Evolutionary conservation across 2,113 vertebrate genomes (phyloP), one percentile per base, ranked within the genome.

Genomic region (Ophiodon elongatus): DNA sequence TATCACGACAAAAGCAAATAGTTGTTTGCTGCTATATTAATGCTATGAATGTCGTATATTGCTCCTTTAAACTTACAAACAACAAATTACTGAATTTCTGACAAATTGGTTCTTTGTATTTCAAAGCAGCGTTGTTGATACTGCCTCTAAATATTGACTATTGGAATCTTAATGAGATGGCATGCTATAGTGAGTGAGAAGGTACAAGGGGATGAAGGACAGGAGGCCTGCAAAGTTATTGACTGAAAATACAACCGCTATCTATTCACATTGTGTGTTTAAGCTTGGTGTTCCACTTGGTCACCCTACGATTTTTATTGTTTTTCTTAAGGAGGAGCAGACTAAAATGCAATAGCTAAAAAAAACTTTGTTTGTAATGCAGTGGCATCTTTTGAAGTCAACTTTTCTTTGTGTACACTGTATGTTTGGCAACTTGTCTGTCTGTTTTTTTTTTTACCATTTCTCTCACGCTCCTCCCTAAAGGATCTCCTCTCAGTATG

Each of bases 401-500:
- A 62, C 8, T 10, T 57, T 62, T 68, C 57, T 86, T 59, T 79
- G 57, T 78, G 31, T 70, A 27, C 2, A 5, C 73, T 80, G 43
- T 64, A 66, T 69, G 79, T 82, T 80, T 84, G 80, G 45, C 79
- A 68, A 81, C 52, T 57, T 83, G 59, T 88, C 80, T 80, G 77
- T 87, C 80, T 78, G 7, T 43, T 45, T 14, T 80, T 72, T 88
- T 57, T 86, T 69, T 81, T 76, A 80, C 39, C 69, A 83, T 70
- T 80, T 68, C 78, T 80, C 87, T 84, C 83, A 88, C 79, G 33
- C 80, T 56, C 63, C 78, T 78, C 81, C 86, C 77, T 81, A 59
- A 88, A 93, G 76, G 82, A 86, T 88, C 87, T 88, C 76, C 41
- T 78, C 85, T 67, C 89, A 88, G 85, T 80, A 73, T 93, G 93